phyloP scores from a whole-genome alignment of 2,113 vertebrate genomes.

The Colossoma macropomum region DNA sequence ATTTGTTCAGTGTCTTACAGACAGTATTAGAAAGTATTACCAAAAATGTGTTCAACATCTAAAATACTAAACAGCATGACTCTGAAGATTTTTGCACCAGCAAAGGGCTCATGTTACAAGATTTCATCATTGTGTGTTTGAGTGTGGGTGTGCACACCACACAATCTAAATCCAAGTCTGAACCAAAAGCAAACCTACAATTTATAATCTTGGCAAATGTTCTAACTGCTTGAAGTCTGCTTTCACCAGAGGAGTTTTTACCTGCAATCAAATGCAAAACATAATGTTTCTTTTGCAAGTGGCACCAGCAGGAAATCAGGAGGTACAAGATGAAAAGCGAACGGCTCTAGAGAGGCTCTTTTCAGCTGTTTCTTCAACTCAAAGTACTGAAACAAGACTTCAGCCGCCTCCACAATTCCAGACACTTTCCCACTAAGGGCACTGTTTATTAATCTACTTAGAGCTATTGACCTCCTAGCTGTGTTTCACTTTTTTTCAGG shows the following conservation, averaged over 20 bases:
- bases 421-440: slow-evolving; percentile 30
- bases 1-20: no score
- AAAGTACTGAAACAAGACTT: not conserved
- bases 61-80: not conserved
- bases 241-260: not conserved
- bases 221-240: not conserved
- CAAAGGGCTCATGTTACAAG: not conserved
- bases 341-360: not conserved
- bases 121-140: not conserved
- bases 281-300: not conserved
- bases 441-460: slow-evolving; percentile 37
- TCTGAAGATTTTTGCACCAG: not conserved
- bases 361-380: not conserved
- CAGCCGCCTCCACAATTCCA: not conserved
- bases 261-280: not conserved
- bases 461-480: slow-evolving; percentile 43
- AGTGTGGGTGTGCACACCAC: not conserved
- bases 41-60: no score
- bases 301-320: not conserved
- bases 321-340: not conserved
- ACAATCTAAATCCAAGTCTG: not conserved
- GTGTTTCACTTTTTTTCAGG: slow-evolving; percentile 23
- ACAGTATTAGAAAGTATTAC: no score
- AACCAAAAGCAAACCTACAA: slow-evolving; percentile 7
- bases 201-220: slow-evolving; percentile 4